A percentile compares a stretch with the other conserved stretches of the same genome.
These are phyloP conservation scores for Planococcus citri DNA, from an alignment of 1,140 invertebrate species.

Conservation along the genomic window DNA sequence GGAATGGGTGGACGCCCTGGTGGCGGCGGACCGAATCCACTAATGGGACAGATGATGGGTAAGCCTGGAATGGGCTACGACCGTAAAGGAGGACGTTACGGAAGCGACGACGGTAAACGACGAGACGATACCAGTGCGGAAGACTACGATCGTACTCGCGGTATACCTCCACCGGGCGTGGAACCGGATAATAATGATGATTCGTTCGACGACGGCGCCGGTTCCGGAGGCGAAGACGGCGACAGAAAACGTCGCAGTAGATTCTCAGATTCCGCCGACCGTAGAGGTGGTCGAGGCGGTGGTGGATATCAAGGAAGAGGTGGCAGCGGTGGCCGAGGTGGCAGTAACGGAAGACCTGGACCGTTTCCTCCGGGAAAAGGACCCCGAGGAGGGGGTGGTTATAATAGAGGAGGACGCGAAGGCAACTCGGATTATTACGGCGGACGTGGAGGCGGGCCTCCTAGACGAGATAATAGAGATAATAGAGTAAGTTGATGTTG, in stretches of 20 bases:
- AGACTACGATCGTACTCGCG: neutral
- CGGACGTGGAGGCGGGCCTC: neutral
- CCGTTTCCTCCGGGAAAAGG: conserved; percentile 10
- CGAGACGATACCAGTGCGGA: neutral
- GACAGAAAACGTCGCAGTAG: neutral
- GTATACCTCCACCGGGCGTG: neutral
- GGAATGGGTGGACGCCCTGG: neutral
- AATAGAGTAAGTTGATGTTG: conserved; percentile 16
- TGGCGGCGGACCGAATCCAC: conserved; percentile 11
- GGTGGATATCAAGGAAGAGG: conserved; percentile 13
- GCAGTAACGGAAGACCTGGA: conserved; percentile 17
- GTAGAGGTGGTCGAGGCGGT: neutral
- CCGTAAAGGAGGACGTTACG: conserved; percentile 19
- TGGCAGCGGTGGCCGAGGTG: neutral
- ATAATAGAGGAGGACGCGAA: conserved; percentile 1
- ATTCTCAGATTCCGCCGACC: neutral
- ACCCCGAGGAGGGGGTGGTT: neutral
- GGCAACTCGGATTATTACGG: neutral
- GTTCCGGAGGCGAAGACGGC: neutral
- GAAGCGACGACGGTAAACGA: neutral
- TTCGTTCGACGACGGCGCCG: neutral
- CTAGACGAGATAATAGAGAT: conserved; percentile 16
- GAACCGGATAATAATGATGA: neutral
- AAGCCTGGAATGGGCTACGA: conserved; percentile 12
- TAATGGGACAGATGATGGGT: conserved; percentile 22